Percentiles rank a stretch among this genome's conserved stretches.
Conservation (phyloP, 2,888 invertebrate genomes). For the Phania funesta region DNA sequence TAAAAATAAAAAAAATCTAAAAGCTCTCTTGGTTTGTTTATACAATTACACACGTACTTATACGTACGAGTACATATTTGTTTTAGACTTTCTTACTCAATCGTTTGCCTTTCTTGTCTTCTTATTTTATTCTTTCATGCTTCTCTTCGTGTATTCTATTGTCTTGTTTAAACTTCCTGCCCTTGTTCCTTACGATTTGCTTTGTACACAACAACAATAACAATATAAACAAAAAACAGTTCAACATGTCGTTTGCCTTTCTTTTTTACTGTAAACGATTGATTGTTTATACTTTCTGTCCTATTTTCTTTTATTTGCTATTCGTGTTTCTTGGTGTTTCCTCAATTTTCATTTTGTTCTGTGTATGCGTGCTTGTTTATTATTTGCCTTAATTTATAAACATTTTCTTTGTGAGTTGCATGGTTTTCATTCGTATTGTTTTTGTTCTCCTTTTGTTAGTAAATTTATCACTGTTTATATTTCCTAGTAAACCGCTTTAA, state of each 20-base stretch:
- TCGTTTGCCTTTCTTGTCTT: constrained; percentile 19
- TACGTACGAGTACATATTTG: neutral
- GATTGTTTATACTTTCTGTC: constrained; percentile 29
- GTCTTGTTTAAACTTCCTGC: constrained; percentile 53
- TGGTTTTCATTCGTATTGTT: constrained; percentile 20
- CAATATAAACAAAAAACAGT: constrained; percentile 40
- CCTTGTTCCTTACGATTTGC: constrained; percentile 1
- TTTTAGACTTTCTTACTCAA: neutral
- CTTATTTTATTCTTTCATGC: constrained; percentile 22
- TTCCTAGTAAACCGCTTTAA: constrained; percentile 57
- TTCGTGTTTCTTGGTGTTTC: neutral
- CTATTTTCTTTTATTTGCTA: constrained; percentile 22
- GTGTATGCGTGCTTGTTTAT: neutral
- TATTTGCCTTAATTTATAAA: constrained; percentile 45
- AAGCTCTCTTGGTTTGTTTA: neutral
- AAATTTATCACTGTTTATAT: constrained; percentile 18
- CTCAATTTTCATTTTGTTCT: constrained; percentile 10
- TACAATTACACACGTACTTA: neutral
- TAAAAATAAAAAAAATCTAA: neutral
- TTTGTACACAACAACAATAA: neutral
- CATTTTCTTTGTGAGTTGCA: constrained; percentile 13
- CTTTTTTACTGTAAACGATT: constrained; percentile 25
- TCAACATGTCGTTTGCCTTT: constrained; percentile 59
- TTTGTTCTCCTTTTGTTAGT: constrained; percentile 25
- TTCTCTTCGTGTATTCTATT: neutral